A percentile compares a stretch with the other conserved stretches of the same genome.
Evolutionary conservation across 2,797 vertebrate species (phyloP).

Genomic region (Jordanella pulchra): DNA sequence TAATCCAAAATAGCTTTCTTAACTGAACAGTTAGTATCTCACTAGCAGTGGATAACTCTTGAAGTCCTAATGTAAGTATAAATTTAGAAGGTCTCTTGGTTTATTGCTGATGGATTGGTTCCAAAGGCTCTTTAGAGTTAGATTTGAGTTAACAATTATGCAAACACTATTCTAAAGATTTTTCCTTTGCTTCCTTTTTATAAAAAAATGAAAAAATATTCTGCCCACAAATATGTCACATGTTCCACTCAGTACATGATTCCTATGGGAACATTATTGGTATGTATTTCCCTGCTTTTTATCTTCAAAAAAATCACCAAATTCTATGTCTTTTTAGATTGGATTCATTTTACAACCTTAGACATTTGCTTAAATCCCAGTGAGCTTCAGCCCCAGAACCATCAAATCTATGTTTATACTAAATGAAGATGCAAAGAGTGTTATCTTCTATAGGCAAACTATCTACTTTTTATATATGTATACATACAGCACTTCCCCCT

Average conservation of each 20-base stretch:
- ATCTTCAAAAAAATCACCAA: not conserved
- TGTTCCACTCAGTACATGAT: not conserved
- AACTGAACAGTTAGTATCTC: not conserved
- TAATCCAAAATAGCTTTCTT: no score
- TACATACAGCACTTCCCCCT: no score
- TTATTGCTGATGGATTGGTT: not conserved
- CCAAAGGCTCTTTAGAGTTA: not conserved
- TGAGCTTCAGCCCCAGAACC: not conserved
- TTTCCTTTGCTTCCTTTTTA: not conserved
- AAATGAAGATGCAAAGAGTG: not conserved
- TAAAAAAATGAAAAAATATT: not conserved
- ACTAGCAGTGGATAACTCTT: not conserved
- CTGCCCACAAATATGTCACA: no score
- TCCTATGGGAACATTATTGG: not conserved
- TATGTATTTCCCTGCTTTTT: no score
- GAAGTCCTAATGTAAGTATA: not conserved
- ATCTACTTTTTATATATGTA: no score
- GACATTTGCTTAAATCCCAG: not conserved
- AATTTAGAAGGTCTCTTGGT: not conserved
- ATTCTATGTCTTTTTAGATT: not conserved
- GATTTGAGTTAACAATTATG: not conserved
- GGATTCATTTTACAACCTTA: not conserved
- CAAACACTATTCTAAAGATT: not conserved
- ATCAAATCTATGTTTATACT: not conserved
- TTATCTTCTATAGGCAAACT: no score